Evolutionary conservation across 2,888 invertebrate species (phyloP).

Genomic region (Hipparchia semele): DNA sequence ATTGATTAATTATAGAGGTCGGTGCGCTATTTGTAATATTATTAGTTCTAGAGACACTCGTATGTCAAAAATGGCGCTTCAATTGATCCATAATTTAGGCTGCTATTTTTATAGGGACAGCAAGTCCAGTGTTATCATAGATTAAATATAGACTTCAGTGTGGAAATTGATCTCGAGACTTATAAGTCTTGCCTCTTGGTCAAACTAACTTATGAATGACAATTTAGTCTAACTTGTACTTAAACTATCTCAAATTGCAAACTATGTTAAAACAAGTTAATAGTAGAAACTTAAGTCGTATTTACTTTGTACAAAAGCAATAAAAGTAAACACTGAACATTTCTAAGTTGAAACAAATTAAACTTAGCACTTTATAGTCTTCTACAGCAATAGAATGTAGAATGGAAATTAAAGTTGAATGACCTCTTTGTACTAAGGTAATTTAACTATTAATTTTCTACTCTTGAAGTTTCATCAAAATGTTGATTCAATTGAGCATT

Average conservation of each 20-base stretch:
- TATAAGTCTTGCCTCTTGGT: too few species aligned
- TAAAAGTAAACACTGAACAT: slow-evolving; percentile 20
- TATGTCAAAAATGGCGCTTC: too few species aligned
- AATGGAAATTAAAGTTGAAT: slow-evolving; percentile 19
- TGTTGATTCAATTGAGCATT: too few species aligned
- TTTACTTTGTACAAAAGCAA: slow-evolving; percentile 20
- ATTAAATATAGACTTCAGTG: too few species aligned
- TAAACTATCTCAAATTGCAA: slow-evolving; percentile 10
- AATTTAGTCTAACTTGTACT: neutral
- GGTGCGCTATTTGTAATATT: too few species aligned
- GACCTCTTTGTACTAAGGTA: slow-evolving; percentile 1
- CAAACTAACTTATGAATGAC: neutral
- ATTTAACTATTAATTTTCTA: neutral
- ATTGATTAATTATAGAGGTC: too few species aligned
- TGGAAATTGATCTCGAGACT: too few species aligned
- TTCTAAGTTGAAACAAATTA: slow-evolving; percentile 16
- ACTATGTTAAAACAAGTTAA: slow-evolving; percentile 15
- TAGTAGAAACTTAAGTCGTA: slow-evolving; percentile 17
- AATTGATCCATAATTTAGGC: too few species aligned
- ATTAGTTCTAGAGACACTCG: too few species aligned
- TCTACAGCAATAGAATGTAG: slow-evolving; percentile 9
- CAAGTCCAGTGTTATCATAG: too few species aligned
- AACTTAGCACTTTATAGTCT: slow-evolving; percentile 12
- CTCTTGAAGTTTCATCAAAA: neutral
- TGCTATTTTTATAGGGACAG: too few species aligned